Evolutionary conservation across 2,888 invertebrate genomes (phyloP), one percentile per base, ranked within the genome.

Genomic region (Trissolcus brochymenae): DNA sequence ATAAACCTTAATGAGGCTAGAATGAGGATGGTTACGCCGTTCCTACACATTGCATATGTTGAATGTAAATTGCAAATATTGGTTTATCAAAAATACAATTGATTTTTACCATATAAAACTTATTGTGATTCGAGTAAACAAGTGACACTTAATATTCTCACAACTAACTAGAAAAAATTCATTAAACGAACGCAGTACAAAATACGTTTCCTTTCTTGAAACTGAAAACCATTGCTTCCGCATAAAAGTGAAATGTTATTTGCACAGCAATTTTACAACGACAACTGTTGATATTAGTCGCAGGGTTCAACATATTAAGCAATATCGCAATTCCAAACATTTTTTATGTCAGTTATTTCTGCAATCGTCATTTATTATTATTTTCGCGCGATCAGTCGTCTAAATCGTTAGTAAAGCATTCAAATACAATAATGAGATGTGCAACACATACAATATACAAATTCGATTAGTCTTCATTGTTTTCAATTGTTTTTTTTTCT

Each of bases 231-330:
- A 56, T 35, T 56, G 21, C 14, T 56, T 56, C 16, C 56, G 59
- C 43, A 54, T 57, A 43, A 9, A 55, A 64, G 40, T 64, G 16
- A 71, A 65, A 55, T 53, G 57, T 74, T 74, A 74, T 53, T 61
- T 67, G 74, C 74, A 62, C 62, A 62, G 55, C 67, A 74, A 67
- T 66, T 55, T 19, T 29, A 65, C 60, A 50, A 62, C 41, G 60
- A 62, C 56, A 29, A 56, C 62, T 71, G 60, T 41, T 72, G n/a
- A 29, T 64, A 64, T 72, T 72, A 72, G 51, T 64, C 29, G 21
- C 17, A 29, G 16, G 21, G 14, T 54, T 62, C 21, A 43, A 64
- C 54, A 56, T 9, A 46, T 66, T 50, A 53, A 29, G 19, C 53
- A 41, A 62, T 43, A 51, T n/a, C 13, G 14, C 6, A 50, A 53